Evolutionary conservation across 2,113 vertebrate species (phyloP).

Genomic region (Geococcyx californianus): DNA sequence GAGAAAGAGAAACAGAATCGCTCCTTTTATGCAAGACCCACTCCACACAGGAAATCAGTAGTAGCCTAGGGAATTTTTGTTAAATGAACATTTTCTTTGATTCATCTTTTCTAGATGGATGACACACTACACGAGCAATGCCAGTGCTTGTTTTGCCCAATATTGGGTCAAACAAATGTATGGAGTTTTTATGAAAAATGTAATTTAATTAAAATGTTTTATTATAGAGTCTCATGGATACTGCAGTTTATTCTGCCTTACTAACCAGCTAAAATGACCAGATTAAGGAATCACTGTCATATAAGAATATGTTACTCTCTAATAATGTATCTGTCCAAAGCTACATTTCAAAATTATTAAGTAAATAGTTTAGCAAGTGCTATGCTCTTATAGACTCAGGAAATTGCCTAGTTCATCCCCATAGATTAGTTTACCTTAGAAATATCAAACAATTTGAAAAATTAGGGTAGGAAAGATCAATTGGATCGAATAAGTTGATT

Average conservation of each 20-base stretch:
- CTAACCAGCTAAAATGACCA: background rate
- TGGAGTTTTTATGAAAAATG: background rate
- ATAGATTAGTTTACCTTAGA: background rate
- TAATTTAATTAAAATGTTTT: background rate
- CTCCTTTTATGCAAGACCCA: background rate
- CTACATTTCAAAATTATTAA: background rate
- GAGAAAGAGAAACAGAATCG: background rate
- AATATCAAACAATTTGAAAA: background rate
- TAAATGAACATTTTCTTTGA: background rate
- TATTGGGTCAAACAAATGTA: background rate
- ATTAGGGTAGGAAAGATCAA: background rate
- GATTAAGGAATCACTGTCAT: background rate
- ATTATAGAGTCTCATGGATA: background rate
- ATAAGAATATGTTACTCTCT: background rate
- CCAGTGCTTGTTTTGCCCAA: background rate
- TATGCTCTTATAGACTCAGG: background rate
- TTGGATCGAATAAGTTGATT: background rate
- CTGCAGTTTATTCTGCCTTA: background rate
- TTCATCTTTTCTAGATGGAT: background rate
- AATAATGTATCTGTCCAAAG: background rate
- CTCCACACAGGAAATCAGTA: background rate
- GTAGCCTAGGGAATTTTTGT: background rate
- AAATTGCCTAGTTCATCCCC: background rate
- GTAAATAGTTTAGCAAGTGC: background rate
- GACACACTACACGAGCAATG: background rate